Evolutionary conservation across 2,888 invertebrate genomes (phyloP).

Genomic region (Acronicta leporina): DNA sequence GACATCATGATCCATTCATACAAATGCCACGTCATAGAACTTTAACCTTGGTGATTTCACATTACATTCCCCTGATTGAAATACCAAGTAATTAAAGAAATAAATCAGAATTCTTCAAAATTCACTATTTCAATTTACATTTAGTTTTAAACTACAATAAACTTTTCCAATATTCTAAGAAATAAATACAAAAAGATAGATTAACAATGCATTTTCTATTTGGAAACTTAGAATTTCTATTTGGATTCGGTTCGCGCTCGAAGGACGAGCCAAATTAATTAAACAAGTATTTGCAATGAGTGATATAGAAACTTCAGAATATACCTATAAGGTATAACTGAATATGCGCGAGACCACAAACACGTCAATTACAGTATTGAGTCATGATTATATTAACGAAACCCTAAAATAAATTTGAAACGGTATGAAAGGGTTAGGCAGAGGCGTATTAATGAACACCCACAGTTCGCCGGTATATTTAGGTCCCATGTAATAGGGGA

Average conservation of each 20-base stretch:
- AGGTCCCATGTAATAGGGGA: too few species aligned
- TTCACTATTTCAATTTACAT: not conserved
- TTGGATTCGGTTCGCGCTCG: slow-evolving; percentile 11
- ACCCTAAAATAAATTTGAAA: too few species aligned
- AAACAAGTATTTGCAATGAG: slow-evolving; percentile 33
- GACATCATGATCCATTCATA: too few species aligned
- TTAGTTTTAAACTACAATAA: not conserved
- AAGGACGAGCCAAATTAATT: slow-evolving; percentile 31
- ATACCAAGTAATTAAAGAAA: not conserved
- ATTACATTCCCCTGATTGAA: not conserved
- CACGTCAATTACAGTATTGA: too few species aligned
- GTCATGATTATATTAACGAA: too few species aligned
- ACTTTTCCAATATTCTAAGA: not conserved
- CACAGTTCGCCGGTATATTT: too few species aligned
- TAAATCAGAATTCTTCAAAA: not conserved
- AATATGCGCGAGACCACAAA: too few species aligned
- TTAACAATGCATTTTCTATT: not conserved
- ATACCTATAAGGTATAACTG: too few species aligned
- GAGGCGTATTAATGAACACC: too few species aligned
- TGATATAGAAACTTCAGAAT: too few species aligned
- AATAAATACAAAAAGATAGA: not conserved
- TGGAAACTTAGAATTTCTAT: slow-evolving; percentile 9
- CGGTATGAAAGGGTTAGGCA: too few species aligned
- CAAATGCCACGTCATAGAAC: not conserved
- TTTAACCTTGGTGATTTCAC: too few species aligned